Percentiles rank a stretch among this genome's conserved stretches.
These are phyloP conservation scores for Junonia oenone DNA, from an alignment of 2,888 invertebrate species.

Conservation along the genomic window DNA sequence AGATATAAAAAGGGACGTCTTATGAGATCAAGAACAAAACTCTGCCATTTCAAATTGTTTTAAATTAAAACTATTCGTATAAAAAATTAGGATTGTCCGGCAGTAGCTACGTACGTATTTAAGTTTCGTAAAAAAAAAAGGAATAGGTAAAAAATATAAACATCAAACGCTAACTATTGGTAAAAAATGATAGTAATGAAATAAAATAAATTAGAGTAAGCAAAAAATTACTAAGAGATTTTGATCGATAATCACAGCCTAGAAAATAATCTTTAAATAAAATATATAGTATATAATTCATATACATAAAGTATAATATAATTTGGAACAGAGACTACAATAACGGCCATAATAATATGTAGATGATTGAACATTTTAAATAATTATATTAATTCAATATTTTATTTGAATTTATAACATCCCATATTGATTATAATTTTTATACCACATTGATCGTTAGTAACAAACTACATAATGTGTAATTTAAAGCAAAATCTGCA, in stretches of 20 bases:
- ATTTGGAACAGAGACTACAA: background rate
- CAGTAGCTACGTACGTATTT: background rate
- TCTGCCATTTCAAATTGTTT: background rate
- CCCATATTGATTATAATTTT: background rate
- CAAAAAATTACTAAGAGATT: constrained; percentile 7
- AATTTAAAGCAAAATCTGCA: background rate
- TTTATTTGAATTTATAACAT: background rate
- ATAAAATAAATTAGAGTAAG: background rate
- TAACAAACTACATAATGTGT: too few species aligned
- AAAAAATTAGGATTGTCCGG: background rate
- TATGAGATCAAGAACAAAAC: background rate
- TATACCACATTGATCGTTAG: background rate
- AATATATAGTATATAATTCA: too few species aligned
- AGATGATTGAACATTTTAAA: background rate
- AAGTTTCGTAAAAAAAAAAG: background rate
- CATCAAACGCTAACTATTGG: too few species aligned
- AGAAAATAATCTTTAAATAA: background rate
- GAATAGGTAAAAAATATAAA: background rate
- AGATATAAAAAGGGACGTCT: background rate
- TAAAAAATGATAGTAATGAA: too few species aligned
- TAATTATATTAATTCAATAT: background rate
- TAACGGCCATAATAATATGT: background rate
- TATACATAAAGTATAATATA: background rate
- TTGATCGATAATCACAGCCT: constrained; percentile 14
- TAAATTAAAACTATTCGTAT: background rate